Evolutionary conservation across 2,888 invertebrate species (phyloP), one percentile per base, ranked within the genome.

Genomic region (Dione vanillae): DNA sequence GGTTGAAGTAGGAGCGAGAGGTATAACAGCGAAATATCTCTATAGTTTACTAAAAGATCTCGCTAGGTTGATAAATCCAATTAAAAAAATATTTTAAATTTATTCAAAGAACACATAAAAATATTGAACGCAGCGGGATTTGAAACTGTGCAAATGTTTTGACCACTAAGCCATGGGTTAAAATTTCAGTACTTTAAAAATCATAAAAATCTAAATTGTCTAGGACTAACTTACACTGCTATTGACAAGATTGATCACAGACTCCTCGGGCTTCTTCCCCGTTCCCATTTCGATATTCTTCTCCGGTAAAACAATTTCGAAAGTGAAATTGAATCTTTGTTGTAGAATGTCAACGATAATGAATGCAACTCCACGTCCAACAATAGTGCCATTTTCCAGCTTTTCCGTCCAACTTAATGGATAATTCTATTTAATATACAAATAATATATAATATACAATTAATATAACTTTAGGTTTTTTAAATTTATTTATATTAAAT

Each of bases 311-410:
- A 96, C 84, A 0, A 97, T 92, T 14, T 95, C 95, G 79, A 96
- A 97, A 0, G 96, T 95, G 74, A 97, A 97, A 76, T 96, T 95
- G 76, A 95, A 96, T 78, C 95, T 95, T 67, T 95, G 84, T 54
- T 94, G 94, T 3, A 97, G 89, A 59, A 97, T 95, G 37, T 96
- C 88, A 11, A 97, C 85, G 65, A 97, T 85, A 65, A 94, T 91
- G 81, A 97, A 97, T 0, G 97, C 96, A 8, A 96, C 95, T 0
- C 97, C 97, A 1, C 79, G 83, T 0, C 97, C 97, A 0, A 90
- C 77, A 7, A 94, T 76, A 0, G 92, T 94, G 0, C 95, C 95
- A 85, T 96, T 95, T 12, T 82, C 82, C 9, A 73, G 74, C 20
- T 74, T 82, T 58, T 88, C 83, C 3, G 92, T 92, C 80, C 94